phyloP scores from a whole-genome alignment of 2,888 invertebrate species.

The Euclidia mi region DNA sequence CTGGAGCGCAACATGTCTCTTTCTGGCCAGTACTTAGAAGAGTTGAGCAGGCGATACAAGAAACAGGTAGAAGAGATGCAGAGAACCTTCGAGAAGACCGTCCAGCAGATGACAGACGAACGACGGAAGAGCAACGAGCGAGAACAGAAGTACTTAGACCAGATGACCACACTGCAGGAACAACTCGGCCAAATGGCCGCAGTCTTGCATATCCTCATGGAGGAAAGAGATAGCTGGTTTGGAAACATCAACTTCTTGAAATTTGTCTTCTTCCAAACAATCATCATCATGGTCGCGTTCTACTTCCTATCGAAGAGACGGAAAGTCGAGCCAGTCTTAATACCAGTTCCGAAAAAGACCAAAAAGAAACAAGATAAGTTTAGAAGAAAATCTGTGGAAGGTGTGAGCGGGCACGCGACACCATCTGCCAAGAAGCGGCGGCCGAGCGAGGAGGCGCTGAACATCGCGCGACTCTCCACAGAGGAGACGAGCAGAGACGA shows the following conservation, averaged over 20 bases:
- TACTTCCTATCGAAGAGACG: conserved; percentile 86
- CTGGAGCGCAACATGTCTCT: conserved; percentile 99
- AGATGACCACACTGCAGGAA: conserved; percentile 92
- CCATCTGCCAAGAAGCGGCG: conserved; percentile 91
- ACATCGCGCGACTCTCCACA: conserved; percentile 90
- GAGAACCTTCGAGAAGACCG: conserved; percentile 94
- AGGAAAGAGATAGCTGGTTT: conserved; percentile 92
- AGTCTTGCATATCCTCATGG: conserved; percentile 90
- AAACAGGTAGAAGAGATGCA: conserved; percentile 99
- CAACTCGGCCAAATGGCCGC: conserved; percentile 91
- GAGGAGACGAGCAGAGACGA: conserved; percentile 87
- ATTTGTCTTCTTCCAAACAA: conserved; percentile 85
- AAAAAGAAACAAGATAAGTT: conserved; percentile 79
- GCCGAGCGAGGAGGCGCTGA: conserved; percentile 94
- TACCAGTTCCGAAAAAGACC: conserved; percentile 72
- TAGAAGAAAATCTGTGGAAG: conserved; percentile 92
- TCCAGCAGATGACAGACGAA: conserved; percentile 93
- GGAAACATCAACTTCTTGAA: conserved; percentile 90
- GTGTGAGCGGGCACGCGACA: conserved; percentile 87
- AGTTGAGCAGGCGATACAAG: conserved; percentile 98
- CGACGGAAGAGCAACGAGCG: conserved; percentile 92
- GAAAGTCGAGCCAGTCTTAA: conserved; percentile 71
- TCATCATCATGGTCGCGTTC: conserved; percentile 84
- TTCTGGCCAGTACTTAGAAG: conserved; percentile 98
- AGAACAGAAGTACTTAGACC: conserved; percentile 95